Percentiles rank a stretch among this genome's conserved stretches.
Evolutionary conservation across 2,888 invertebrate species (phyloP).

Genomic region (Oasisia sp.): DNA sequence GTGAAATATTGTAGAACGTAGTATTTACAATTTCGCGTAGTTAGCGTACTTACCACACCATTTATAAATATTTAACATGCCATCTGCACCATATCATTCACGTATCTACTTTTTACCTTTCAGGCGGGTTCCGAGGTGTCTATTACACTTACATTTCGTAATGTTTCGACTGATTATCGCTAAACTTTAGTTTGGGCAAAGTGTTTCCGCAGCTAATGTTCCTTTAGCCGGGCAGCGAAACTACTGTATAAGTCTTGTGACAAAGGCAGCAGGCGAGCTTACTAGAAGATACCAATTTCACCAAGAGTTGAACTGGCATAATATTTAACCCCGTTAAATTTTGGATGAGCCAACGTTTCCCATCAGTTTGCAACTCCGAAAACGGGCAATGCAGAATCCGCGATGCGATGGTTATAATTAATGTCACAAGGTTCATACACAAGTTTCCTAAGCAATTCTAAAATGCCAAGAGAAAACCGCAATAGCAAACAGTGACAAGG

Average conservation of each 20-base stretch:
- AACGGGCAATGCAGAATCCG: neutral
- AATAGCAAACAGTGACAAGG: neutral
- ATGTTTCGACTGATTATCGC: conserved; percentile 11
- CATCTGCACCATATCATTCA: neutral
- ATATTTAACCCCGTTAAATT: neutral
- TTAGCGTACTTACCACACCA: neutral
- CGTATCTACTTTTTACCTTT: neutral
- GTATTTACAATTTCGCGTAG: neutral
- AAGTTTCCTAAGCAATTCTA: conserved; percentile 14
- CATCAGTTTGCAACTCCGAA: neutral
- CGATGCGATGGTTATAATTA: conserved; percentile 8
- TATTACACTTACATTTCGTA: conserved; percentile 5
- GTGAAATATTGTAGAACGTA: neutral
- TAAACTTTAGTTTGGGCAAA: neutral
- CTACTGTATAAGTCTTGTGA: conserved; percentile 14
- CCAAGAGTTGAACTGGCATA: neutral
- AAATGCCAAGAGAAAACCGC: conserved; percentile 14
- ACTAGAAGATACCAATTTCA: neutral
- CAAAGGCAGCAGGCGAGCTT: neutral
- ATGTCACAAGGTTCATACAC: conserved; percentile 20
- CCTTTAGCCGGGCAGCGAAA: neutral
- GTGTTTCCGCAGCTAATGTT: conserved; percentile 9
- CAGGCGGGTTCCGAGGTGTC: neutral
- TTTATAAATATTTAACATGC: neutral
- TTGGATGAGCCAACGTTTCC: neutral